phyloP scores from a whole-genome alignment of 1,140 invertebrate genomes.

The Scylla paramamosain region DNA sequence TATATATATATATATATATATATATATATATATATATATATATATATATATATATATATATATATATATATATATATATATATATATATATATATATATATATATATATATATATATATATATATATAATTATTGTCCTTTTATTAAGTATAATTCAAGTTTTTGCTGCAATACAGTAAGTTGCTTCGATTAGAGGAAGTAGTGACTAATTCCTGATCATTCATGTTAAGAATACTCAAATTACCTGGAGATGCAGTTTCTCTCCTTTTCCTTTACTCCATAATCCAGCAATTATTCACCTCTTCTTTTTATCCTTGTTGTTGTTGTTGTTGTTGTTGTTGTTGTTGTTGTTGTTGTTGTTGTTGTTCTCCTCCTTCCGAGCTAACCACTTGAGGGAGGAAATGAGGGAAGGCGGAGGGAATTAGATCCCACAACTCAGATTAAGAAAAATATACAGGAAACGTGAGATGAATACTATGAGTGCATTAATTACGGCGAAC shows the following conservation, averaged over 20 bases:
- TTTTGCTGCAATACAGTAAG: too few species aligned
- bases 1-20: conserved; percentile 17
- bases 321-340: too few species aligned
- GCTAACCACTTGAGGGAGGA: not conserved
- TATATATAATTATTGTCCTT: not conserved
- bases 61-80: conserved; percentile 27
- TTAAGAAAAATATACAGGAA: not conserved
- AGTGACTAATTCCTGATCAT: too few species aligned
- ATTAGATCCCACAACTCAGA: not conserved
- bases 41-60: conserved; percentile 35
- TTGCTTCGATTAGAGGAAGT: too few species aligned
- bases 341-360: too few species aligned
- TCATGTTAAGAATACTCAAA: too few species aligned
- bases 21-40: conserved; percentile 26
- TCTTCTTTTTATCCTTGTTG: not conserved
- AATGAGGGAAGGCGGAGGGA: not conserved
- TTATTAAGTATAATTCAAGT: too few species aligned
- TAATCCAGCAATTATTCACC: not conserved
- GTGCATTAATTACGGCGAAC: too few species aligned
- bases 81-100: conserved; percentile 21
- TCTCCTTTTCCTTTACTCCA: not conserved
- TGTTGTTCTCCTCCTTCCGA: too few species aligned
- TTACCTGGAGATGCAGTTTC: not conserved
- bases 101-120: too few species aligned
- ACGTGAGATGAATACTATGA: too few species aligned